These are phyloP conservation scores for Ceraclea dissimilis DNA, from an alignment of 2,888 invertebrate species.

Conservation along the genomic window DNA sequence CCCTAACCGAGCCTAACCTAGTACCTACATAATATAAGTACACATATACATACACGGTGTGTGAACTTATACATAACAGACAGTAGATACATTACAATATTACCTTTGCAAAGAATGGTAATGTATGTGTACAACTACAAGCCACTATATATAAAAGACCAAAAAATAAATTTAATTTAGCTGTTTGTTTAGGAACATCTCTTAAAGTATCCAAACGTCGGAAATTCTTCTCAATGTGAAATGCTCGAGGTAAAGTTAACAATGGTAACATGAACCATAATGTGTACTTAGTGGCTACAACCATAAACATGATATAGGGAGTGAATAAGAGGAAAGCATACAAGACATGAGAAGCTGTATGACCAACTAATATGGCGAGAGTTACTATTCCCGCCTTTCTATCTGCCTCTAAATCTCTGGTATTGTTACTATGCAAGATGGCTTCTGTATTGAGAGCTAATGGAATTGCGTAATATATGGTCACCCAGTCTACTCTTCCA, in stretches of 20 bases:
- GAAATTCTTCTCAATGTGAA: conserved; percentile 84
- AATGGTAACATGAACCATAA: conserved; percentile 84
- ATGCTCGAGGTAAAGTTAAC: conserved; percentile 80
- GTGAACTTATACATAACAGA: too few species aligned
- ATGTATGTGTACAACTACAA: conserved; percentile 59
- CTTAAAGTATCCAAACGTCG: conserved; percentile 70
- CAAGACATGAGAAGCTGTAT: conserved; percentile 82
- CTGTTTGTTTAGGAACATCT: conserved; percentile 80
- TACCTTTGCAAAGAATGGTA: conserved; percentile 47
- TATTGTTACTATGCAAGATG: conserved; percentile 92
- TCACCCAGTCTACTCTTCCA: conserved; percentile 82
- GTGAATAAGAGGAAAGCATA: conserved; percentile 85
- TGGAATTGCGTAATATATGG: conserved; percentile 89
- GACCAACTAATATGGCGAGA: conserved; percentile 87
- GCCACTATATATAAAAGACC: conserved; percentile 84
- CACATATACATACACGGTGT: too few species aligned
- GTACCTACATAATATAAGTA: too few species aligned
- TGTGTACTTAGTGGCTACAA: conserved; percentile 76
- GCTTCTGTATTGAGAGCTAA: conserved; percentile 91
- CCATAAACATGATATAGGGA: conserved; percentile 85
- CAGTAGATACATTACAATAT: too few species aligned
- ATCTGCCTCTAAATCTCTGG: conserved; percentile 84
- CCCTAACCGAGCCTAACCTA: too few species aligned
- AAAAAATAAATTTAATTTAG: conserved; percentile 83
- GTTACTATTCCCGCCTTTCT: conserved; percentile 88